phyloP scores from a whole-genome alignment of 1,140 invertebrate genomes.

The Solenopsis invicta region DNA sequence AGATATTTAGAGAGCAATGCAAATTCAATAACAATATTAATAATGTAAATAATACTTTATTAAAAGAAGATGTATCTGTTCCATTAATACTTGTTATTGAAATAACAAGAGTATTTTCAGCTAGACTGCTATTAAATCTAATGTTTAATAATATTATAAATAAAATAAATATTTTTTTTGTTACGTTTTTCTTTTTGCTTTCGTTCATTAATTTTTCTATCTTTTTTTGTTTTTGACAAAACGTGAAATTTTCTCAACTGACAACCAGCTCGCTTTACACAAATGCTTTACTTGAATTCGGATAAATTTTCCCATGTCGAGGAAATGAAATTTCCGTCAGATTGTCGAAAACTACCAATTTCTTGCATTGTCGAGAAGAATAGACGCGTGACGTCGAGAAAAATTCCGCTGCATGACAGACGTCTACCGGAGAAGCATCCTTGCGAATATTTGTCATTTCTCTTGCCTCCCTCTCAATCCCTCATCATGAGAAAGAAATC shows the following conservation, averaged over 20 bases:
- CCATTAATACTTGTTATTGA: not conserved
- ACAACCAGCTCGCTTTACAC: not conserved
- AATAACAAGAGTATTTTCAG: not conserved
- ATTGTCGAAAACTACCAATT: not conserved
- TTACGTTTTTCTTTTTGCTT: not conserved
- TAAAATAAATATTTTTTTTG: not conserved
- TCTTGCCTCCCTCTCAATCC: not conserved
- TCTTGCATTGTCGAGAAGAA: constrained; percentile 7
- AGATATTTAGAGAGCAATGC: too few relatives aligned
- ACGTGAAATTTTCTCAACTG: constrained; percentile 1
- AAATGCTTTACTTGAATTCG: not conserved
- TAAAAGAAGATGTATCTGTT: not conserved
- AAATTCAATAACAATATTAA: not conserved
- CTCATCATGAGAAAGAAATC: not conserved
- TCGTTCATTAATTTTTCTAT: not conserved
- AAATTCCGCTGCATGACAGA: not conserved
- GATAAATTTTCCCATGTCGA: not conserved
- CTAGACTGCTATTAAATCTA: not conserved
- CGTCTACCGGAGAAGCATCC: not conserved
- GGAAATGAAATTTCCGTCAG: constrained; percentile 24
- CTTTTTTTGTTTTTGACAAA: too few relatives aligned
- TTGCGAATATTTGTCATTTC: constrained; percentile 14
- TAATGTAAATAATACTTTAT: not conserved
- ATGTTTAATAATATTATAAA: too few relatives aligned
- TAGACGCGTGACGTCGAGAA: constrained; percentile 34